phyloP scores from a whole-genome alignment of 2,797 vertebrate species.

The Megaceryle alcyon region DNA sequence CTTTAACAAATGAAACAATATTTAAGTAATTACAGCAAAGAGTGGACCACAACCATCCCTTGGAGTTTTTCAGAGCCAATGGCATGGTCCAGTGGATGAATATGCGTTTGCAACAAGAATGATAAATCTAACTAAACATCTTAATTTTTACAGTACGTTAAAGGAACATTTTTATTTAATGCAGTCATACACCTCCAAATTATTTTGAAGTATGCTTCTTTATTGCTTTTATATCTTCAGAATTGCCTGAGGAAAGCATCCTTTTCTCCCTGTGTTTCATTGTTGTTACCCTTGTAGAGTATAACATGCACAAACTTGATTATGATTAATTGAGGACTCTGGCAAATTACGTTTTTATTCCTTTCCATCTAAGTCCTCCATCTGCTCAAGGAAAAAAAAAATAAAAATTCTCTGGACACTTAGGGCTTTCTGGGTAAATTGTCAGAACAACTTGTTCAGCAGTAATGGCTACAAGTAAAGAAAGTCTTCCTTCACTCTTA shows the following conservation, averaged over 20 bases:
- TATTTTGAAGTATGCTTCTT: conserved; percentile 74
- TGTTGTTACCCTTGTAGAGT: conserved; percentile 62
- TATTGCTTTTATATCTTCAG: conserved; percentile 72
- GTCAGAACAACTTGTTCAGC: conserved; percentile 31
- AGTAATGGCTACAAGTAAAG: not conserved
- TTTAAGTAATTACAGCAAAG: conserved; percentile 60
- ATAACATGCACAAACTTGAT: conserved; percentile 65
- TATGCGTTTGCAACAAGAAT: conserved; percentile 49
- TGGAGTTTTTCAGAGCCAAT: not conserved
- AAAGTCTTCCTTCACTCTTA: not conserved
- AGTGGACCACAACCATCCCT: not conserved
- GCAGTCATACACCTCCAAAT: conserved; percentile 74
- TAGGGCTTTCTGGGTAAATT: conserved; percentile 38
- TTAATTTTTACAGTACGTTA: conserved; percentile 72
- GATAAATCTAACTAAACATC: conserved; percentile 74
- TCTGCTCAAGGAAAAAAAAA: conserved; percentile 15
- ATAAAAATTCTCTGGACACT: conserved; percentile 21
- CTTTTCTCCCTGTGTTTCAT: conserved; percentile 49
- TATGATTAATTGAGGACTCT: conserved; percentile 67
- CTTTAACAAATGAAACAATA: conserved; percentile 37
- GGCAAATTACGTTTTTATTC: conserved; percentile 46
- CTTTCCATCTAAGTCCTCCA: conserved; percentile 57
- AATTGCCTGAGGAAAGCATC: conserved; percentile 71
- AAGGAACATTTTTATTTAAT: conserved; percentile 76
- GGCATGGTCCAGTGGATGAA: not conserved